A percentile compares a stretch with the other conserved stretches of the same genome.
phyloP scores from a whole-genome alignment of 2,888 invertebrate genomes.

The Torymus texanus region DNA sequence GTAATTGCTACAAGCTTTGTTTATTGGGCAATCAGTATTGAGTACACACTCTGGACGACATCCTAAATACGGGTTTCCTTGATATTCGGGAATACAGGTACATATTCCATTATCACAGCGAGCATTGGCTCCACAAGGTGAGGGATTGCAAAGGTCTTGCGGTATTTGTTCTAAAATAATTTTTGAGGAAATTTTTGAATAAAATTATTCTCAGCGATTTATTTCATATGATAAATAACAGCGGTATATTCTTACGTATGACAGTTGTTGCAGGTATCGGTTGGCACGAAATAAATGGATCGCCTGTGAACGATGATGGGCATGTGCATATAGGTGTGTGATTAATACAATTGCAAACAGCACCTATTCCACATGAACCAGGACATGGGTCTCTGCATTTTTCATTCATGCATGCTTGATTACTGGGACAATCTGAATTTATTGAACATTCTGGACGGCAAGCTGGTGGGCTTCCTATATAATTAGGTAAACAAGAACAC shows the following conservation, averaged over 20 bases:
- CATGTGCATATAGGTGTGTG: slow-evolving; percentile 80
- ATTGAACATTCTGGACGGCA: slow-evolving; percentile 88
- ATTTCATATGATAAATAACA: no score
- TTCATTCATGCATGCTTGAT: slow-evolving; percentile 85
- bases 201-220: no score
- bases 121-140: slow-evolving; percentile 80
- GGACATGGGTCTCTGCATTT: slow-evolving; percentile 89
- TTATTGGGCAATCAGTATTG: slow-evolving; percentile 74
- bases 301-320: slow-evolving; percentile 70
- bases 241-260: slow-evolving; percentile 21
- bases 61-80: slow-evolving; percentile 75
- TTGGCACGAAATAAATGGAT: slow-evolving; percentile 76
- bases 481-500: slow-evolving; percentile 86
- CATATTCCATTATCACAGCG: slow-evolving; percentile 75
- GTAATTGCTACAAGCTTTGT: slow-evolving; percentile 75
- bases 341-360: slow-evolving; percentile 85
- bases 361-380: slow-evolving; percentile 72
- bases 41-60: slow-evolving; percentile 76
- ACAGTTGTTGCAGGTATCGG: slow-evolving; percentile 31
- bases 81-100: slow-evolving; percentile 72
- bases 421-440: slow-evolving; percentile 84
- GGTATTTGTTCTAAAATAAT: slow-evolving; percentile 37
- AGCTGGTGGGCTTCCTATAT: slow-evolving; percentile 85
- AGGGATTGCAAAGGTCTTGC: slow-evolving; percentile 79
- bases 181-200: no score